Evolutionary conservation across 2,113 vertebrate genomes (phyloP).

Genomic region (Carassius gibelio): DNA sequence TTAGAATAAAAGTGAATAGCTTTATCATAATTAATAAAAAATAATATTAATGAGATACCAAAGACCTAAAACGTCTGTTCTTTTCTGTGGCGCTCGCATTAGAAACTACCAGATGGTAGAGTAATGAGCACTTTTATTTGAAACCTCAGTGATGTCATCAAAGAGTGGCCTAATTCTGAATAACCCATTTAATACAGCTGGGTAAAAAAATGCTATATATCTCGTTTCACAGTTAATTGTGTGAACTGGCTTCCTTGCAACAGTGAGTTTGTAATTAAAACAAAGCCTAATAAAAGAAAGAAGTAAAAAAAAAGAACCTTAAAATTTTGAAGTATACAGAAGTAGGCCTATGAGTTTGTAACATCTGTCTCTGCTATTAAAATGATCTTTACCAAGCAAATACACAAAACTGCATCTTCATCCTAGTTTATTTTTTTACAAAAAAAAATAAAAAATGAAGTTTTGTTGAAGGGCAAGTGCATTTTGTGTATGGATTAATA

Average conservation of each 20-base stretch:
- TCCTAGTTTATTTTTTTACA: neutral
- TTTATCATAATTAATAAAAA: too few species aligned
- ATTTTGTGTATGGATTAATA: neutral
- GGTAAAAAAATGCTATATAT: slow-evolving; percentile 7
- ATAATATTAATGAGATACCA: too few species aligned
- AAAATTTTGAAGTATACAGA: neutral
- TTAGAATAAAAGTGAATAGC: too few species aligned
- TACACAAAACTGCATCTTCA: neutral
- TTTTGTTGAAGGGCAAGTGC: neutral
- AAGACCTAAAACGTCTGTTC: too few species aligned
- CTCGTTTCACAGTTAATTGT: neutral
- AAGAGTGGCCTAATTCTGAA: neutral
- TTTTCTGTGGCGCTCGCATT: neutral
- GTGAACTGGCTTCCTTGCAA: neutral
- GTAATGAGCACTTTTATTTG: neutral
- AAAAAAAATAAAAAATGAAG: too few species aligned
- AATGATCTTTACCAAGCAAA: neutral
- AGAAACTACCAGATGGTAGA: neutral
- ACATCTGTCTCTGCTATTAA: neutral
- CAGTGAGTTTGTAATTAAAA: neutral
- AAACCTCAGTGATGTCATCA: slow-evolving; percentile 6
- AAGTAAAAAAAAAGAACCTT: too few species aligned
- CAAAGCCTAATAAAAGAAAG: neutral
- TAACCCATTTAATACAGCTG: neutral
- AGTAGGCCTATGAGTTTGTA: neutral